These are phyloP conservation scores for Scopus umbretta DNA, from an alignment of 2,113 vertebrate genomes.

Conservation along the genomic window DNA sequence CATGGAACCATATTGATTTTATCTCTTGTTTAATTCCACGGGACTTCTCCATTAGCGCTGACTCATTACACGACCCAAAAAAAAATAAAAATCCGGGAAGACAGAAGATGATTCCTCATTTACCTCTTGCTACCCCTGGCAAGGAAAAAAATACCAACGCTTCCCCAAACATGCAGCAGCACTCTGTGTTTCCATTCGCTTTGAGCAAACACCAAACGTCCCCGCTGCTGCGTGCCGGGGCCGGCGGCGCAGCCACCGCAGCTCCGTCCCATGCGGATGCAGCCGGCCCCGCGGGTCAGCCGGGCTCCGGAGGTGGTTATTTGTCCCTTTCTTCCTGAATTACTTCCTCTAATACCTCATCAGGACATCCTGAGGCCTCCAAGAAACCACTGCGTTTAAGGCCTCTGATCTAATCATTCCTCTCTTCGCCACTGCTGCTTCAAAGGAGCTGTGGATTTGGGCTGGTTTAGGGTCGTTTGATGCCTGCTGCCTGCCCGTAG, in stretches of 20 bases:
- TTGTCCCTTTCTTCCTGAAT: conserved; percentile 82
- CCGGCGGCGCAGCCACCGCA: neutral
- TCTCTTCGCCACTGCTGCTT: conserved; percentile 52
- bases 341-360: conserved; percentile 85
- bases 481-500: conserved; percentile 72
- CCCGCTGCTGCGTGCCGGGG: conserved; percentile 3
- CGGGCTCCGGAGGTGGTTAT: conserved; percentile 71
- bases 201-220: neutral
- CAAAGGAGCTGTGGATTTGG: conserved; percentile 58
- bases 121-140: neutral
- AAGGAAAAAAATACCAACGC: neutral
- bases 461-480: conserved; percentile 62
- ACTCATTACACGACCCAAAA: neutral
- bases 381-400: conserved; percentile 61
- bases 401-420: conserved; percentile 68
- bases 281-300: conserved; percentile 47
- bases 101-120: conserved; percentile 20
- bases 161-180: neutral
- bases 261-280: neutral
- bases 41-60: conserved; percentile 48
- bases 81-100: neutral
- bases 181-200: neutral
- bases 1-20: conserved; percentile 33
- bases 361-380: conserved; percentile 83
- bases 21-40: conserved; percentile 30